Conservation (phyloP, 2,888 invertebrate species). For the Bellardia bayeri region DNA sequence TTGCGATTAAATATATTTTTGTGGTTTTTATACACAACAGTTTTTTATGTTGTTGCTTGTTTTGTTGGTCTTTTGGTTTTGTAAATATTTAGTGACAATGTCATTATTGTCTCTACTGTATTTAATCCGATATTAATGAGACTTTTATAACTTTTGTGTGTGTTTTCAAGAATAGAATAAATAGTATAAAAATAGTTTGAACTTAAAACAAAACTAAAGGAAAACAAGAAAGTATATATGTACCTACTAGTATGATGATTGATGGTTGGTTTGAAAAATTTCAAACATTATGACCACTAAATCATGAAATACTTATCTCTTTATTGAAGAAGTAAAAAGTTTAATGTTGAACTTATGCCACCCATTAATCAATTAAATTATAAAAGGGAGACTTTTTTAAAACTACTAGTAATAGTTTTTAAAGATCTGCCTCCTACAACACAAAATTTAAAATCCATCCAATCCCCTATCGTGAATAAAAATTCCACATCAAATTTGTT, state of each 20-base stretch:
- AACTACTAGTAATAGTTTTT: too few relatives aligned
- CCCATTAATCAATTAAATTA: not conserved
- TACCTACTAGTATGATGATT: constrained; percentile 47
- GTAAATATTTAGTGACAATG: constrained; percentile 72
- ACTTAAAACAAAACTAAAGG: not conserved
- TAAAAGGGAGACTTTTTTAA: not conserved
- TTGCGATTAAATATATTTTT: constrained; percentile 42
- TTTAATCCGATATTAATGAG: constrained; percentile 78
- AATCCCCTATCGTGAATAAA: too few relatives aligned
- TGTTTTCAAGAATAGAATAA: constrained; percentile 19
- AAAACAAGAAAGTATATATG: not conserved
- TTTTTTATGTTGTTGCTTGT: constrained; percentile 37
- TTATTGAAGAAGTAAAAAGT: constrained; percentile 75
- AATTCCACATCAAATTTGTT: too few relatives aligned
- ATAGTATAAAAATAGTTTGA: constrained; percentile 13
- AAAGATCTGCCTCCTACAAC: too few relatives aligned
- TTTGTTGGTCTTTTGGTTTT: constrained; percentile 67
- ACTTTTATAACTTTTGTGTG: constrained; percentile 70
- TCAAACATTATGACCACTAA: constrained; percentile 36
- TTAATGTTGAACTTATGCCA: constrained; percentile 34
- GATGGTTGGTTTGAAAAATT: constrained; percentile 48
- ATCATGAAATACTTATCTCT: constrained; percentile 25
- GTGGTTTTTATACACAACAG: constrained; percentile 39
- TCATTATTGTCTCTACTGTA: constrained; percentile 71
- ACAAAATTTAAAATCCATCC: too few relatives aligned